Base-by-base conservation (phyloP, 2,797 vertebrate genomes). In the Lemur catta region DNA sequence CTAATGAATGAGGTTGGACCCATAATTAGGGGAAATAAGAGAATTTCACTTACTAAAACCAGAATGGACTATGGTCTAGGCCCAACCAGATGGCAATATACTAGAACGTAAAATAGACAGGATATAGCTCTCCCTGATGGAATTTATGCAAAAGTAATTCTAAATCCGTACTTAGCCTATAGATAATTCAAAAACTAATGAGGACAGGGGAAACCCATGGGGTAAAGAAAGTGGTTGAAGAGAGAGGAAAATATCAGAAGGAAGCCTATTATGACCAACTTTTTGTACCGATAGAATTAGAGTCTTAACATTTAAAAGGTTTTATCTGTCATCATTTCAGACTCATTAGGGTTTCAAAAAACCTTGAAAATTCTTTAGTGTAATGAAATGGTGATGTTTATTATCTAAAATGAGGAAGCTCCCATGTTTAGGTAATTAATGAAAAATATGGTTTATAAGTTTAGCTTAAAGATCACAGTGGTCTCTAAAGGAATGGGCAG, bases 331-430 rank as follows among this genome's bases (percentile, higher is more conserved):
- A 43, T 87, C 63, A 59, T 85, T 93, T 95, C 48, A 75, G 50
- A 91, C 2, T 92, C 80, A 89, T 85, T 80, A 72, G 65, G 63
- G 80, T 84, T 94, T 88, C 46, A 69, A 65, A 93, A 96, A 96
- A 65, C 61, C 69, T 89, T 15, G 55, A 87, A 41, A 91, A 84
- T 59, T 55, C 17, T 78, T 92, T 41, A 86, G 76, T 43, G 41
- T 81, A 81, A 94, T 74, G 67, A 95, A 88, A 85, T 72, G 33
- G 48, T 87, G 43, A 38, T 50, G 7, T 82, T 96, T 95, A 80
- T 90, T 84, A 81, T 61, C 43, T 28, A 71, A 88, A 88, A 92
- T 48, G 81, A 91, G 76, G 72, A 91, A 48, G 33, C 28, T 35
- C 6, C 55, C 48, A 35, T 80, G 55, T 61, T 80, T 63, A 87